phyloP scores from a whole-genome alignment of 2,888 invertebrate genomes.

The Teleogryllus oceanicus region DNA sequence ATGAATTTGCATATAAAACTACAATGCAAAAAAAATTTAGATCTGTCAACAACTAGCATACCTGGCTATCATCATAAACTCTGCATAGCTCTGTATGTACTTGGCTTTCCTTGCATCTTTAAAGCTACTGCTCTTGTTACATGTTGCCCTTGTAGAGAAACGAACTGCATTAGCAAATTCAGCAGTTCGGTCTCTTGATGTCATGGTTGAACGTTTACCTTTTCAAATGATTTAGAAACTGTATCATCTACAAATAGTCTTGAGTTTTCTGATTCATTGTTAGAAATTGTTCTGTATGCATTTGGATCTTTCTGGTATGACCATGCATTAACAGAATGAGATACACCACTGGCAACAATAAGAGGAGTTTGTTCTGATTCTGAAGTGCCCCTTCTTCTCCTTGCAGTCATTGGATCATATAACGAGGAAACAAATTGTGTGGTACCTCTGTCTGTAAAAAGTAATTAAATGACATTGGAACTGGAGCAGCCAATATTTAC shows the following conservation, averaged over 20 bases:
- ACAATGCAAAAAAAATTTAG: too few species aligned
- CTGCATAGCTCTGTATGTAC: conserved; percentile 80
- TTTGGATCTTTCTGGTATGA: neutral
- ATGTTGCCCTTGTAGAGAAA: conserved; percentile 79
- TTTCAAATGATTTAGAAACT: neutral
- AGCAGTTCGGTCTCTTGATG: conserved; percentile 83
- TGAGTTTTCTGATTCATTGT: conserved; percentile 24
- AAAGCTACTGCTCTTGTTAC: conserved; percentile 68
- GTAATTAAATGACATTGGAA: neutral
- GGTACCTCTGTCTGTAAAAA: neutral
- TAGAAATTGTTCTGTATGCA: neutral
- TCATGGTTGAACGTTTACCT: conserved; percentile 56
- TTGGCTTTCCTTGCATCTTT: conserved; percentile 72
- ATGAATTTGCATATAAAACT: too few species aligned
- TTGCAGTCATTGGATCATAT: conserved; percentile 69
- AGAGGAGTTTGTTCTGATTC: conserved; percentile 54
- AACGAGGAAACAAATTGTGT: neutral
- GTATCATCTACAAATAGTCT: conserved; percentile 18
- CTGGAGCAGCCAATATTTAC: neutral
- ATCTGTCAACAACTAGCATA: conserved; percentile 37
- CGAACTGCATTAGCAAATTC: conserved; percentile 90
- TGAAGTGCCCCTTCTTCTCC: conserved; percentile 64
- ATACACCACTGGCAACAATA: conserved; percentile 47
- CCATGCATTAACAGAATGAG: conserved; percentile 28
- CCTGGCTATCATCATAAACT: conserved; percentile 89